Conservation (phyloP, 2,888 invertebrate genomes). For the Polydrusus cervinus region DNA sequence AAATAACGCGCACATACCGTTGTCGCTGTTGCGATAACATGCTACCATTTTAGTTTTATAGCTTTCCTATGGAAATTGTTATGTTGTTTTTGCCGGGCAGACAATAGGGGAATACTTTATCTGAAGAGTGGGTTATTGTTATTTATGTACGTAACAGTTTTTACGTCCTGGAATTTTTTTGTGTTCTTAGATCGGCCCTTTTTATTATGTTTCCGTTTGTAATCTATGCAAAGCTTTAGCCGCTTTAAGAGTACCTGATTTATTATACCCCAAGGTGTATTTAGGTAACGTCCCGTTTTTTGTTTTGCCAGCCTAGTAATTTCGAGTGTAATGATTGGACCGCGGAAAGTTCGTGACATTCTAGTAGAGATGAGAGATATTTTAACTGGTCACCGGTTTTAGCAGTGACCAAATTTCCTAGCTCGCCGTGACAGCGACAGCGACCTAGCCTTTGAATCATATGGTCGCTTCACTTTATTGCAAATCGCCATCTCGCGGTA, state of each 20-base stretch:
- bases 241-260: neutral
- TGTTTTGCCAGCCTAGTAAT: neutral
- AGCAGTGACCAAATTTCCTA: no score
- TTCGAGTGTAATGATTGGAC: no score
- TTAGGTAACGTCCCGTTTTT: neutral
- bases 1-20: slow-evolving; percentile 54
- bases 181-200: slow-evolving; percentile 24
- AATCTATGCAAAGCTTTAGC: neutral
- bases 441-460: no score
- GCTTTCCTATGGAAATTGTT: slow-evolving; percentile 62
- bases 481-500: no score
- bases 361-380: no score
- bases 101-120: slow-evolving; percentile 59
- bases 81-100: slow-evolving; percentile 59
- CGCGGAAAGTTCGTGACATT: no score
- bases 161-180: slow-evolving; percentile 45
- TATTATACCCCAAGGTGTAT: neutral
- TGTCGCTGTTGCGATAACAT: slow-evolving; percentile 58
- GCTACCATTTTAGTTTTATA: slow-evolving; percentile 61
- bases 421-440: no score
- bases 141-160: slow-evolving; percentile 54
- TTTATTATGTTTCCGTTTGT: slow-evolving; percentile 6
- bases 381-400: no score
- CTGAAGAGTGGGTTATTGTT: slow-evolving; percentile 55
- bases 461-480: no score